Evolutionary conservation across 2,888 invertebrate genomes (phyloP).

Genomic region (Ceratothoa steindachneri): DNA sequence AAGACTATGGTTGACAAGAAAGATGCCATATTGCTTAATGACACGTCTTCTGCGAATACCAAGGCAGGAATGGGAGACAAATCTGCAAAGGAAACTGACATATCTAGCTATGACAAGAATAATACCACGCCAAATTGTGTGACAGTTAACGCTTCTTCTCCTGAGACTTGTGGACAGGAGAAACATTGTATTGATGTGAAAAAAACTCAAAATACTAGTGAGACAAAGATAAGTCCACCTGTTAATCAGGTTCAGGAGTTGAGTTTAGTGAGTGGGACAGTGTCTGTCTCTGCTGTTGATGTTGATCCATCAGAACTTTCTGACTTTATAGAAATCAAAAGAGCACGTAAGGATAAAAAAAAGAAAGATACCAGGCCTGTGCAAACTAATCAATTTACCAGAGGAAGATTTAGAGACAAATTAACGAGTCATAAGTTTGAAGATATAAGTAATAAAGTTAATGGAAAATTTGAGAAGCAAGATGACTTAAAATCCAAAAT

Average conservation of each 20-base stretch:
- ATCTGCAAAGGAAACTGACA: background rate
- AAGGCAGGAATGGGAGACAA: conserved; percentile 8
- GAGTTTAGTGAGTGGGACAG: background rate
- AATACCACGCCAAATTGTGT: background rate
- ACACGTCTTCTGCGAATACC: conserved; percentile 5
- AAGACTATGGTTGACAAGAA: background rate
- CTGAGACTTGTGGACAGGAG: background rate
- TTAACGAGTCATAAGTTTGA: background rate
- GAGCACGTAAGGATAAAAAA: background rate
- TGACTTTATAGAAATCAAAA: conserved; percentile 32
- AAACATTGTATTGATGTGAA: background rate
- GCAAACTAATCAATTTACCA: background rate
- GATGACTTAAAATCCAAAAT: background rate
- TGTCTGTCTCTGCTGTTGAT: background rate
- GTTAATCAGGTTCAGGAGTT: background rate
- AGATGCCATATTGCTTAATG: conserved; percentile 26
- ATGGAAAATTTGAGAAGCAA: background rate
- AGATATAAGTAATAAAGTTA: background rate
- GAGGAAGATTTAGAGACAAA: background rate
- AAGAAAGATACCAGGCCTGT: background rate
- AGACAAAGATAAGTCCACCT: no score
- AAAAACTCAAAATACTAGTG: background rate
- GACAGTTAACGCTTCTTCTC: background rate
- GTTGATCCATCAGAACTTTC: conserved; percentile 31
- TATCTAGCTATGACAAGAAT: background rate